Conservation (phyloP, 1,140 invertebrate species). For the Laupala kohalensis region DNA sequence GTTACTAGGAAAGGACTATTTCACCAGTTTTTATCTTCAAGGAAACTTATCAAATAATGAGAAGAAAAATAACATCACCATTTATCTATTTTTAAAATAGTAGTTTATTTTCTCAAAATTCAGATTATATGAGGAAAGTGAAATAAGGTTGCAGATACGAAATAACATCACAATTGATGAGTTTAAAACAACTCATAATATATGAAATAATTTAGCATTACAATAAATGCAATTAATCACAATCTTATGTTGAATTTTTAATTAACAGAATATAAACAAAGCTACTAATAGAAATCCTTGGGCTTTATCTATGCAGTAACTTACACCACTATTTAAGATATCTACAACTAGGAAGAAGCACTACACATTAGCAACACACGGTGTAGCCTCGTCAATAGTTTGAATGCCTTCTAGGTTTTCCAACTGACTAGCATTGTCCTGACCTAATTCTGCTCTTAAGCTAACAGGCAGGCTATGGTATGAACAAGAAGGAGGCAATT, state of each 20-base stretch:
- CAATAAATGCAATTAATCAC: neutral
- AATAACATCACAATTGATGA: too few species aligned
- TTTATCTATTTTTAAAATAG: too few species aligned
- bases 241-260: neutral
- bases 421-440: neutral
- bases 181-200: neutral
- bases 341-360: neutral
- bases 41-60: too few species aligned
- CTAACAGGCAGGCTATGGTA: slow-evolving; percentile 2
- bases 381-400: neutral
- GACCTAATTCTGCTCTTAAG: neutral
- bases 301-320: neutral
- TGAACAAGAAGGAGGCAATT: neutral
- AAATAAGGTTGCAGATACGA: too few species aligned
- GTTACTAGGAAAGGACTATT: too few species aligned
- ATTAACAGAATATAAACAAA: neutral
- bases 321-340: neutral
- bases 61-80: too few species aligned
- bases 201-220: neutral
- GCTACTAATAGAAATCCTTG: neutral
- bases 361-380: neutral
- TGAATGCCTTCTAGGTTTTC: neutral
- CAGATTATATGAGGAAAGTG: too few species aligned
- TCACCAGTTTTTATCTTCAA: too few species aligned
- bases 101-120: too few species aligned